Percentiles rank a stretch among this genome's conserved stretches.
Evolutionary conservation across 2,113 vertebrate species (phyloP).

Genomic region (Pollimyrus isidori): DNA sequence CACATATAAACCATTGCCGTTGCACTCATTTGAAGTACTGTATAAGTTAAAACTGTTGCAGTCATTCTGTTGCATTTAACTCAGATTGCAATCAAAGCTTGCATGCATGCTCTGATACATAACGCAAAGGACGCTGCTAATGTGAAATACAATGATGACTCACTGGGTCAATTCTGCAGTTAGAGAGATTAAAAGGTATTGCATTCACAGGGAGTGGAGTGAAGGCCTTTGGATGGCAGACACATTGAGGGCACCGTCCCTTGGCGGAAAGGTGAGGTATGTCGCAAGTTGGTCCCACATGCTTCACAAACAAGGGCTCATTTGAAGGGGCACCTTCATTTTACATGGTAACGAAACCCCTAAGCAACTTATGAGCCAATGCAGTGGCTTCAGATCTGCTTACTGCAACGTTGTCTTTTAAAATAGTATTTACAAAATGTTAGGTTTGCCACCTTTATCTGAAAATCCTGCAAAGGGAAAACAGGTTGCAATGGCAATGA

Average conservation of each 20-base stretch:
- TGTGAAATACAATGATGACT: not conserved
- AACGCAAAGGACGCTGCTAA: not conserved
- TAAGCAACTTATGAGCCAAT: not conserved
- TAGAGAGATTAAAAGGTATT: not conserved
- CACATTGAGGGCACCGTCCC: constrained; percentile 9
- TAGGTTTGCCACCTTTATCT: not conserved
- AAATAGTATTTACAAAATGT: not conserved
- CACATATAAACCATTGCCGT: not conserved
- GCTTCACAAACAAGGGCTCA: constrained; percentile 58
- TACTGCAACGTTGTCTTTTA: not conserved
- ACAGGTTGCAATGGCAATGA: not conserved
- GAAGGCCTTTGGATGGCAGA: constrained; percentile 4
- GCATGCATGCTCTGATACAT: not conserved
- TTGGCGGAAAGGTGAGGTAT: constrained; percentile 55
- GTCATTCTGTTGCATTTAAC: not conserved
- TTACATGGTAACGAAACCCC: not conserved
- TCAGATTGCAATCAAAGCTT: not conserved
- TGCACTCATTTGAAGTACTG: not conserved
- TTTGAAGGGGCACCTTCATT: not conserved
- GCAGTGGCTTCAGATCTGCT: not conserved
- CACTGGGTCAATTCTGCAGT: not conserved
- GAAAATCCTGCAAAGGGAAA: not conserved
- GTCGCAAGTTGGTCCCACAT: constrained; percentile 54
- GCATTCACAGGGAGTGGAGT: not conserved
- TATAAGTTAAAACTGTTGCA: not conserved